These are phyloP conservation scores for Cordilura impudica DNA, from an alignment of 2,888 invertebrate genomes.

Conservation along the genomic window DNA sequence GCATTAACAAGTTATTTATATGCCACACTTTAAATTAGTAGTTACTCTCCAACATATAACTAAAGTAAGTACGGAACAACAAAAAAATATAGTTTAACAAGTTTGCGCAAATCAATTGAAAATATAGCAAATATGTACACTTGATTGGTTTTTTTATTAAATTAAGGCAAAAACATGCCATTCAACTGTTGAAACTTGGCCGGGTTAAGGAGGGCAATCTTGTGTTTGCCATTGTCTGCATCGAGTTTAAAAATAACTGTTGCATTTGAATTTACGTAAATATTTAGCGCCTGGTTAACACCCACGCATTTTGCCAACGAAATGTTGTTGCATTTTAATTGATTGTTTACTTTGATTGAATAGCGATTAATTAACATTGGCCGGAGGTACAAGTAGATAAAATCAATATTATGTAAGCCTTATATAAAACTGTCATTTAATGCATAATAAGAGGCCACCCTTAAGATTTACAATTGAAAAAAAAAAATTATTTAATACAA, in stretches of 20 bases:
- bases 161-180: constrained; percentile 22
- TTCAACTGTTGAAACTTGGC: background rate
- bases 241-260: too few relatives aligned
- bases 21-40: constrained; percentile 45
- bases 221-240: background rate
- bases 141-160: constrained; percentile 44
- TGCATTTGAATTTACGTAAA: background rate
- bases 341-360: constrained; percentile 38
- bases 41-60: background rate
- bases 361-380: constrained; percentile 40
- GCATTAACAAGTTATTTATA: constrained; percentile 12
- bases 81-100: constrained; percentile 35
- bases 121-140: background rate
- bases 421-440: background rate
- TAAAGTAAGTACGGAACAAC: background rate
- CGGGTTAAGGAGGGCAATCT: background rate
- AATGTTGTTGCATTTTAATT: constrained; percentile 40
- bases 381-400: constrained; percentile 11
- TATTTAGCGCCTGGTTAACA: background rate
- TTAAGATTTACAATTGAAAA: constrained; percentile 3
- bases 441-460: constrained; percentile 21
- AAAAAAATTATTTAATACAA: too few relatives aligned
- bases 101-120: constrained; percentile 34
- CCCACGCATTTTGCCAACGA: constrained; percentile 7
- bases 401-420: background rate